Conservation (phyloP, 1,140 invertebrate species). For the Apis dorsata region DNA sequence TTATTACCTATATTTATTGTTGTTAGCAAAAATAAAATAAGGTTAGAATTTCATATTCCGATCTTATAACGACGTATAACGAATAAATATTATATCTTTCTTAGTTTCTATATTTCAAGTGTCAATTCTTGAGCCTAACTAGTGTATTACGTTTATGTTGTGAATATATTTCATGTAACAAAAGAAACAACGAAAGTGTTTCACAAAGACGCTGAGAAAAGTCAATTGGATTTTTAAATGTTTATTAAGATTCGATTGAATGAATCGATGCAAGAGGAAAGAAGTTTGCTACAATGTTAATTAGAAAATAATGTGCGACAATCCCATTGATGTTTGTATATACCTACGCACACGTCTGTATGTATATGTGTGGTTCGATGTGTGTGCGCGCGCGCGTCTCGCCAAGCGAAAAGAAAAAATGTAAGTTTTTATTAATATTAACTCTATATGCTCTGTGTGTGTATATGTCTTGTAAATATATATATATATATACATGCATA, state of each 20-base stretch:
- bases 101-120: too few species aligned
- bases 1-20: too few species aligned
- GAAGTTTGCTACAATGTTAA: slow-evolving; percentile 1
- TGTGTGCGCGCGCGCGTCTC: slow-evolving; percentile 49
- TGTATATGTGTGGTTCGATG: slow-evolving; percentile 3
- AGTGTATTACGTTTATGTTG: too few species aligned
- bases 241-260: background rate
- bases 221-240: background rate
- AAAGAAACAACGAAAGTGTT: too few species aligned
- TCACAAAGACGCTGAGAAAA: too few species aligned
- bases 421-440: slow-evolving; percentile 64
- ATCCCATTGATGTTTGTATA: background rate
- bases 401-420: slow-evolving; percentile 57
- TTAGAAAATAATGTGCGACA: background rate
- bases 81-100: too few species aligned
- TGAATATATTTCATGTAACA: too few species aligned
- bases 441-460: slow-evolving; percentile 78
- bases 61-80: too few species aligned
- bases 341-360: background rate
- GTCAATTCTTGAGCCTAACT: too few species aligned
- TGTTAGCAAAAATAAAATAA: too few species aligned
- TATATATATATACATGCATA: slow-evolving; percentile 75
- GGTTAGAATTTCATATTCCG: too few species aligned
- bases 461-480: slow-evolving; percentile 81
- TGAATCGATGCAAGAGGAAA: background rate